Evolutionary conservation across 2,113 vertebrate genomes (phyloP).

Genomic region (Lasiurus cinereus): DNA sequence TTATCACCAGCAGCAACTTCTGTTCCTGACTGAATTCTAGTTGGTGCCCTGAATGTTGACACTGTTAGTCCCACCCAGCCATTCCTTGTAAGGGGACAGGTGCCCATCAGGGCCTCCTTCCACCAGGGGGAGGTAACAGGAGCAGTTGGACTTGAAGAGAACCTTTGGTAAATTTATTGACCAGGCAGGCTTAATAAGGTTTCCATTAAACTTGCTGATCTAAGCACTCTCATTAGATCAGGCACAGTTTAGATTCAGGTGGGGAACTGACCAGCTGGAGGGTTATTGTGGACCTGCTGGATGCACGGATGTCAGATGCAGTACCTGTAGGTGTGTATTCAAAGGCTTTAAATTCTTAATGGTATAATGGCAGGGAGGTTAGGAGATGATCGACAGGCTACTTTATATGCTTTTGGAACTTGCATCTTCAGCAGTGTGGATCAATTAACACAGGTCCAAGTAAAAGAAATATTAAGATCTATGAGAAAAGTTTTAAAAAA

Average conservation of each 20-base stretch:
- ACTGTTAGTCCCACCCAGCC: background rate
- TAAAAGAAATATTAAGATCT: slow-evolving; percentile 13
- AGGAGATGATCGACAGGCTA: background rate
- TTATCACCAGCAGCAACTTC: background rate
- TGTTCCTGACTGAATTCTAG: background rate
- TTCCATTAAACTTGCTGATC: background rate
- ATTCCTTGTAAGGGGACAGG: background rate
- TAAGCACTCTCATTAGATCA: background rate
- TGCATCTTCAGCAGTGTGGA: background rate
- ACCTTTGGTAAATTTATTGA: background rate
- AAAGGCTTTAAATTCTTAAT: background rate
- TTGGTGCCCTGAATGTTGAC: background rate
- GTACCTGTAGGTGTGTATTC: background rate
- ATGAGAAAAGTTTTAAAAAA: background rate
- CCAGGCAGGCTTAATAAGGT: background rate
- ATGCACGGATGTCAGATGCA: background rate
- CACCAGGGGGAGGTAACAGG: background rate
- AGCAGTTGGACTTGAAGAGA: background rate
- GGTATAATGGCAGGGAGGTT: background rate
- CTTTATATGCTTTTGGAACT: background rate
- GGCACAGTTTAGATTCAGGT: background rate
- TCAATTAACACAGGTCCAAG: background rate
- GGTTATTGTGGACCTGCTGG: background rate
- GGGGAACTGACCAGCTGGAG: background rate
- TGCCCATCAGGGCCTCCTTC: background rate